A percentile compares a stretch with the other conserved stretches of the same genome.
These are phyloP conservation scores for Schizotus pectinicornis DNA, from an alignment of 2,888 invertebrate genomes.

Conservation along the genomic window DNA sequence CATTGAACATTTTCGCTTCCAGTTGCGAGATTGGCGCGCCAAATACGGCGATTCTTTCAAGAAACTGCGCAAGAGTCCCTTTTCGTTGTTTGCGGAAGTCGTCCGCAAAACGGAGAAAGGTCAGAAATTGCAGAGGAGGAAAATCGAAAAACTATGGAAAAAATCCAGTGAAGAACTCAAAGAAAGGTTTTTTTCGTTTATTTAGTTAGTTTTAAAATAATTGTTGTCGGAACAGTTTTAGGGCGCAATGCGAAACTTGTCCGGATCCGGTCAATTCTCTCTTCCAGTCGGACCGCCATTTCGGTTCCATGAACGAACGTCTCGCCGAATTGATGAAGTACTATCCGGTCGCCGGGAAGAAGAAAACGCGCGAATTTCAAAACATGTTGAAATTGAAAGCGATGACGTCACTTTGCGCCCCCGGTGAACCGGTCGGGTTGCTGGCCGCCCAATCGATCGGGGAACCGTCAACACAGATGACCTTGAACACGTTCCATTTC, in stretches of 20 bases:
- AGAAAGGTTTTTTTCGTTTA: conserved; percentile 52
- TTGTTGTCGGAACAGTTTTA: conserved; percentile 36
- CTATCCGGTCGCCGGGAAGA: conserved; percentile 58
- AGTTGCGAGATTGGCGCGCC: conserved; percentile 67
- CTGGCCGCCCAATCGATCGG: conserved; percentile 98
- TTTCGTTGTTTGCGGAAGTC: conserved; percentile 66
- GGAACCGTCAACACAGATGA: conserved; percentile 99
- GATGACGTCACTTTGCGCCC: conserved; percentile 77
- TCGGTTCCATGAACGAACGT: conserved; percentile 86
- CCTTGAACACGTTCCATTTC: conserved; percentile 99
- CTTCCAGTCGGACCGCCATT: conserved; percentile 75
- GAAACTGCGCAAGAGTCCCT: conserved; percentile 63
- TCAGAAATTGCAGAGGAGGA: conserved; percentile 58
- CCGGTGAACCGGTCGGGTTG: conserved; percentile 96
- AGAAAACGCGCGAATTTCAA: conserved; percentile 58
- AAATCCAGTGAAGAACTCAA: conserved; percentile 66
- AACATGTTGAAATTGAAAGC: conserved; percentile 79
- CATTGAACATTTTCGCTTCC: conserved; percentile 15
- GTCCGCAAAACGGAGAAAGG: conserved; percentile 60
- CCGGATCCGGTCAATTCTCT: conserved; percentile 78
- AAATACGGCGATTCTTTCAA: conserved; percentile 60
- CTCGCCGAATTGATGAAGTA: conserved; percentile 71
- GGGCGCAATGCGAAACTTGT: conserved; percentile 56
- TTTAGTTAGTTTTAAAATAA: conserved; percentile 11
- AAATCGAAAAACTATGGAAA: conserved; percentile 72